Conservation (phyloP, 1,140 invertebrate species). For the Pseudomyrmex pallidus region DNA sequence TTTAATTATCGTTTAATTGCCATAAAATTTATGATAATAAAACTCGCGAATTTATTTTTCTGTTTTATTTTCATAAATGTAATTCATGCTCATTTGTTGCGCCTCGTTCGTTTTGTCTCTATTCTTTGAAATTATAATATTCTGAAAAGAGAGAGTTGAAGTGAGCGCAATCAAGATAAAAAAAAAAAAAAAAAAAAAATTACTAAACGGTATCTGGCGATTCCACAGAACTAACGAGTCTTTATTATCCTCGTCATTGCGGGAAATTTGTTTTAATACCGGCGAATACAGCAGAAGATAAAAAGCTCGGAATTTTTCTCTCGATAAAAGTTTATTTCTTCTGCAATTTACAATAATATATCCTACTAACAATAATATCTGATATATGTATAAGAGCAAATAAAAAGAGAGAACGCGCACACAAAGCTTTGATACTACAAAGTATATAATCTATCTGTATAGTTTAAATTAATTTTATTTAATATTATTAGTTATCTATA, state of each 20-base stretch:
- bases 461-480: too few species aligned
- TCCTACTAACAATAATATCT: constrained; percentile 57
- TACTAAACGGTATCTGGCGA: constrained; percentile 25
- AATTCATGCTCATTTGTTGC: constrained; percentile 31
- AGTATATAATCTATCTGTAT: too few species aligned
- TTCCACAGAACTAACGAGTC: constrained; percentile 60
- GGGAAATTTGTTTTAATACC: constrained; percentile 27
- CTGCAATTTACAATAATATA: constrained; percentile 38
- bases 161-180: constrained; percentile 52
- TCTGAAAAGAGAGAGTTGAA: constrained; percentile 35
- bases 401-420: too few species aligned
- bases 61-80: neutral
- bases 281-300: constrained; percentile 4
- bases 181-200: constrained; percentile 56
- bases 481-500: too few species aligned
- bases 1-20: too few species aligned
- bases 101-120: neutral
- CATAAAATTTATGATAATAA: neutral
- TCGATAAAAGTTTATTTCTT: constrained; percentile 4
- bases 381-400: too few species aligned
- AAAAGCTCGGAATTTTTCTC: neutral
- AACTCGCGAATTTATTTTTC: neutral
- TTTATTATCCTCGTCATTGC: constrained; percentile 70
- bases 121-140: constrained; percentile 6
- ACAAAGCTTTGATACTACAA: too few species aligned